Evolutionary conservation across 2,113 vertebrate species (phyloP), one percentile per base, ranked within the genome.

Genomic region (Microtus richardsoni): DNA sequence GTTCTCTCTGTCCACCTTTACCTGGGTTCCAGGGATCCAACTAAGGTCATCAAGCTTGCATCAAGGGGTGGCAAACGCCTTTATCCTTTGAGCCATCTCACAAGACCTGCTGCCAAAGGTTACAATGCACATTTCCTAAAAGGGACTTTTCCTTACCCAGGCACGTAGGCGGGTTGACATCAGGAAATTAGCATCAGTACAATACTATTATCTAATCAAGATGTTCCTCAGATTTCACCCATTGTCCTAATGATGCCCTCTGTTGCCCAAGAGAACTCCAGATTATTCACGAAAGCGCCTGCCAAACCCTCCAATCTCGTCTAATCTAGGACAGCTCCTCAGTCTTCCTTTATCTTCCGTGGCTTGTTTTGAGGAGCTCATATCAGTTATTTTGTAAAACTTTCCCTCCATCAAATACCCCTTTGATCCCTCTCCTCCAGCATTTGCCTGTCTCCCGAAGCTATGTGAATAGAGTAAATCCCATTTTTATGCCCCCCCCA

Each of bases 131-230:
- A 41, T 74, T 89, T 78, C 73, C 74, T n/a, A 92, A 36, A 36
- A 91, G 94, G 71, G 79, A 70, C 88, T 47, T 94, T 96, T 78
- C 91, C 78, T 93, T 83, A 71, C 22, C 39, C 19, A 77, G 93
- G 66, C 64, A 19, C 22, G 12, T 30, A 70, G 77, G 66, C 49
- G 66, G 90, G 90, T 93, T 17, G 77, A 88, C 84, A 89, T 91
- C 94, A 94, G 78, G 52, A 95, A 91, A 97, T 89, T 91, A 96
- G 54, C 95, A 93, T 62, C 36, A 22, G 77, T 87, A 95, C 54
- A 89, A 86, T 70, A 16, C 75, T 52, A 58, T 93, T 96, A 96
- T 94, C 96, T 96, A 94, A 96, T 93, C 97, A 85, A 89, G 68
- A 80, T 64, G n/a, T 41, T 87, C 77, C 58, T 91, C 78, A 89